phyloP scores from a whole-genome alignment of 2,797 vertebrate species.

The Spondyliosoma cantharus region DNA sequence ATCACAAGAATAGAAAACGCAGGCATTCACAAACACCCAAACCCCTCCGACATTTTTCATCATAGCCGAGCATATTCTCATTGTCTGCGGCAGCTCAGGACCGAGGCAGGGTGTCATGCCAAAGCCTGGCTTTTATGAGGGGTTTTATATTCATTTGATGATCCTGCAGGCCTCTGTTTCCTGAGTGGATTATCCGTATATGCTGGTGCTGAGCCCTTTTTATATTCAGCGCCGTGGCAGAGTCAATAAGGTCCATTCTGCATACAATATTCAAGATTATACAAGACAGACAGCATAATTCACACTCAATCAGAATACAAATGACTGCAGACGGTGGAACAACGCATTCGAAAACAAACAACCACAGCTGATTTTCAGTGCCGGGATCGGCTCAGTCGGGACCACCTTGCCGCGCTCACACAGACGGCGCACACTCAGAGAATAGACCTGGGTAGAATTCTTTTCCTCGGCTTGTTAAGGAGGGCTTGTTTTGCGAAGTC shows the following conservation, averaged over 20 bases:
- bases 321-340: conserved; percentile 75
- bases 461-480: conserved; percentile 32
- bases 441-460: conserved; percentile 27
- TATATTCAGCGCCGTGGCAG: conserved; percentile 78
- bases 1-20: conserved; percentile 51
- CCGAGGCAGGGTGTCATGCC: conserved; percentile 80
- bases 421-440: conserved; percentile 17
- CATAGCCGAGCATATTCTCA: conserved; percentile 69
- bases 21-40: conserved; percentile 52
- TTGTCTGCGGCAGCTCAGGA: conserved; percentile 77
- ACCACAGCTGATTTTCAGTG: conserved; percentile 73
- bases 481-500: conserved; percentile 45
- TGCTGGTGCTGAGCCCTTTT: conserved; percentile 79
- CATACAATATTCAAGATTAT: conserved; percentile 87
- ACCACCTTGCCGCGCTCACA: conserved; percentile 34
- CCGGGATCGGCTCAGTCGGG: conserved; percentile 58
- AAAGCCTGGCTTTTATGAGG: conserved; percentile 81
- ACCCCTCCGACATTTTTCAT: conserved; percentile 70
- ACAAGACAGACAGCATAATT: conserved; percentile 84
- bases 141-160: conserved; percentile 85
- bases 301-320: conserved; percentile 84
- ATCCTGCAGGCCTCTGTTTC: conserved; percentile 82
- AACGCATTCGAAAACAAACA: conserved; percentile 78
- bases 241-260: conserved; percentile 84
- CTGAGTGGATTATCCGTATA: conserved; percentile 84